Percentiles rank a stretch among this genome's conserved stretches.
These are phyloP conservation scores for Dugesia japonica DNA, from an alignment of 2,888 invertebrate genomes.

Conservation along the genomic window DNA sequence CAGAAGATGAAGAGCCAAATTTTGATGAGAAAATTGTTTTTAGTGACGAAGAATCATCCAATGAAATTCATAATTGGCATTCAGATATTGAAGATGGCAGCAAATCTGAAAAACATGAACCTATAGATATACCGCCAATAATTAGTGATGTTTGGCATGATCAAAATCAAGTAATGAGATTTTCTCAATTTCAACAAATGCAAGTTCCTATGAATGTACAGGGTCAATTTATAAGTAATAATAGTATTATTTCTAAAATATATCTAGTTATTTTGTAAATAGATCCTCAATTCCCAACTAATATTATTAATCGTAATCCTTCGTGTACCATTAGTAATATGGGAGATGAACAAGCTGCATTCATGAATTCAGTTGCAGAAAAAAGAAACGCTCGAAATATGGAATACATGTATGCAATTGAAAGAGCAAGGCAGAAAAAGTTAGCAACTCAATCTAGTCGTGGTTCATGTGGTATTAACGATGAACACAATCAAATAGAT, in stretches of 20 bases:
- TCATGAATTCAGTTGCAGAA: constrained; percentile 14
- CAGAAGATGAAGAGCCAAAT: constrained; percentile 30
- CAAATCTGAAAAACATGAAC: not conserved
- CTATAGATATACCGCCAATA: not conserved
- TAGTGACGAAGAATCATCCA: not conserved
- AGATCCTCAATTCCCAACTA: not conserved
- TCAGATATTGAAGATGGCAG: not conserved
- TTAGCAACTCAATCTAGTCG: not conserved
- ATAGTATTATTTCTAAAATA: no score
- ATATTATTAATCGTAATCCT: not conserved
- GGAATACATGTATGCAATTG: constrained; percentile 24
- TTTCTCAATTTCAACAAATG: not conserved
- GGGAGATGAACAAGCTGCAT: not conserved
- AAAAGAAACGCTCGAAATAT: constrained; percentile 23
- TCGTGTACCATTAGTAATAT: not conserved
- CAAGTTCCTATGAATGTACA: not conserved
- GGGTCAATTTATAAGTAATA: not conserved
- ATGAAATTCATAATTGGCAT: constrained; percentile 12
- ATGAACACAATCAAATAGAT: not conserved
- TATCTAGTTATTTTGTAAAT: no score
- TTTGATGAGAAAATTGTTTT: constrained; percentile 21
- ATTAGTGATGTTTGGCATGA: constrained; percentile 10
- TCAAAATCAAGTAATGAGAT: not conserved
- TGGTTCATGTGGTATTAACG: not conserved
- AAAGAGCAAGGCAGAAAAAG: constrained; percentile 26